Evolutionary conservation across 2,888 invertebrate genomes (phyloP).

Genomic region (Aporophyla lueneburgensis): DNA sequence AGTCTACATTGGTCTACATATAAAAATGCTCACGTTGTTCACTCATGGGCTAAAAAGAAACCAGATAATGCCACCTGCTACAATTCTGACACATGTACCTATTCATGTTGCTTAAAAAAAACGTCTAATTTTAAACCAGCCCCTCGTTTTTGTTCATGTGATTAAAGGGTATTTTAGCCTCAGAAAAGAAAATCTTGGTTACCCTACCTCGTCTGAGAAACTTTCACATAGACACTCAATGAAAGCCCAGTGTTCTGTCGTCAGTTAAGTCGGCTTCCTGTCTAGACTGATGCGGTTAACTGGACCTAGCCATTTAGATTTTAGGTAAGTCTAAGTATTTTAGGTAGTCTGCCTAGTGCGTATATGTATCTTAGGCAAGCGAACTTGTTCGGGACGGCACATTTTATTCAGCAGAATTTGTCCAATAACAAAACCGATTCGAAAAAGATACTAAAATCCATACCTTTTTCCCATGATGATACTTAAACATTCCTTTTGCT

Average conservation of each 20-base stretch:
- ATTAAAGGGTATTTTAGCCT: background rate
- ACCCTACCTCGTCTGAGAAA: constrained; percentile 29
- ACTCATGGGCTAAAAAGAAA: too few relatives aligned
- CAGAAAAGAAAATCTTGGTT: background rate
- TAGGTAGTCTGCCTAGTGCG: background rate
- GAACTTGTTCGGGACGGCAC: background rate
- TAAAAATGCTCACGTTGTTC: background rate
- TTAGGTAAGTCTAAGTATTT: background rate
- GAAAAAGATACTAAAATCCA: background rate
- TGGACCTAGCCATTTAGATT: background rate
- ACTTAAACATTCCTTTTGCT: background rate
- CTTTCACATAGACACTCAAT: constrained; percentile 2
- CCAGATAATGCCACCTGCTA: background rate
- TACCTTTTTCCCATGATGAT: background rate
- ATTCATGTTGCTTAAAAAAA: too few relatives aligned
- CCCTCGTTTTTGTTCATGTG: too few relatives aligned
- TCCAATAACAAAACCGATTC: background rate
- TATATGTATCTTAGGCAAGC: background rate
- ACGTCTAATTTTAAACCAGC: too few relatives aligned
- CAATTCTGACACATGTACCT: background rate
- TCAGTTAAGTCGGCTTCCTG: constrained; percentile 29
- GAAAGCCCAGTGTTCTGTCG: constrained; percentile 6
- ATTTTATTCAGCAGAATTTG: background rate
- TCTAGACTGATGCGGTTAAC: constrained; percentile 41
- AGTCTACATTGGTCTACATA: too few relatives aligned